Evolutionary conservation across 2,888 invertebrate genomes (phyloP).

Genomic region (Ennomos erosarius): DNA sequence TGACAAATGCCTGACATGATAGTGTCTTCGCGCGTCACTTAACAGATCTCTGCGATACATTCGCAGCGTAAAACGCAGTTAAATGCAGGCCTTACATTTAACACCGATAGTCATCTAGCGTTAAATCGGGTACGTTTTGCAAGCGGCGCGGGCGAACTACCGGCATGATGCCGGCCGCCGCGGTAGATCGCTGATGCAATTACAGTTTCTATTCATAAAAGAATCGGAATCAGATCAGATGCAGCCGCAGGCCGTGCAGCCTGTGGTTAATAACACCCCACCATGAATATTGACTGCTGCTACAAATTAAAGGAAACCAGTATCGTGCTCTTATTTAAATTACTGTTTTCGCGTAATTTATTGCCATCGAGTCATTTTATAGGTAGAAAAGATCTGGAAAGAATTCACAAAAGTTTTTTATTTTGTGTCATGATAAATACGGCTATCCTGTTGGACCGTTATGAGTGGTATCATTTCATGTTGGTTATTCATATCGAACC

Average conservation of each 20-base stretch:
- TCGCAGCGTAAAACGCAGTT: slow-evolving; percentile 39
- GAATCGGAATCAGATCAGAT: slow-evolving; percentile 76
- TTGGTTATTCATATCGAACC: slow-evolving; percentile 53
- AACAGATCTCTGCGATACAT: slow-evolving; percentile 26
- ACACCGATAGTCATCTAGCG: slow-evolving; percentile 66
- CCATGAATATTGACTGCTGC: slow-evolving; percentile 73
- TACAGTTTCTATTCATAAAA: slow-evolving; percentile 77
- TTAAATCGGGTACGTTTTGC: slow-evolving; percentile 70
- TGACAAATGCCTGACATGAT: slow-evolving; percentile 19
- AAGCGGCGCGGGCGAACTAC: slow-evolving; percentile 57
- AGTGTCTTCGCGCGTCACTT: slow-evolving; percentile 5
- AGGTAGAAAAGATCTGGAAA: slow-evolving; percentile 22
- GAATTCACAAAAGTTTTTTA: slow-evolving; percentile 17
- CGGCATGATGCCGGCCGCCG: slow-evolving; percentile 40
- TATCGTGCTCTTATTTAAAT: slow-evolving; percentile 70
- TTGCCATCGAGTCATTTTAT: slow-evolving; percentile 39
- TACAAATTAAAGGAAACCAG: slow-evolving; percentile 77
- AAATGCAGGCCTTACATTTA: slow-evolving; percentile 57
- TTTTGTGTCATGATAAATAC: slow-evolving; percentile 44
- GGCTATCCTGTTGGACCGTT: slow-evolving; percentile 47
- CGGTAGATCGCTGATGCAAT: slow-evolving; percentile 66
- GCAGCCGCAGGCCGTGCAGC: slow-evolving; percentile 67
- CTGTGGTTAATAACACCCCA: slow-evolving; percentile 77
- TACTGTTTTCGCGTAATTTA: slow-evolving; percentile 65
- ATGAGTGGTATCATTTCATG: slow-evolving; percentile 59